Base-by-base conservation (phyloP, 1,140 invertebrate species). In the Saccostrea cuccullata region DNA sequence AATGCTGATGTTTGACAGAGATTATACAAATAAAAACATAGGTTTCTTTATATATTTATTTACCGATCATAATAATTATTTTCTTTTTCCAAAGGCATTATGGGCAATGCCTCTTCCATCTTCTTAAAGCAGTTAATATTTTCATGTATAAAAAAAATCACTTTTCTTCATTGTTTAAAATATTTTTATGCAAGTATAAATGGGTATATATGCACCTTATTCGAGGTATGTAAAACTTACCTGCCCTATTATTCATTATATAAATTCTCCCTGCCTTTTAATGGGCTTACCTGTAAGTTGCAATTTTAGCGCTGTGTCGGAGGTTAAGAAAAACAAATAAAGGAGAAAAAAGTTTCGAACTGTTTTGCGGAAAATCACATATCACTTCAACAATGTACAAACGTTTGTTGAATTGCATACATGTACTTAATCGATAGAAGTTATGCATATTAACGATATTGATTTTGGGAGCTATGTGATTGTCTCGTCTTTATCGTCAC, bases 251-350 rank as follows among this genome's bases (percentile, higher is more conserved):
- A 6, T 47, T 47, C 47, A 47, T n/a, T n/a, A 8, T 47, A 9
- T 47, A 47, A 47, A 47, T 47, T 47, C 47, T n/a, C n/a, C 20
- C 17, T 83, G 23, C 2, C 12, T 47, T 83, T 36, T 36, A 55
- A 55, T n/a, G 26, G 13, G 36, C 89, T 85, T 85, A 89, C 89
- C 89, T 67, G 86, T 55, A 15, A 87, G 47, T 55, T 87, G 86
- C 30, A 82, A 82, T 84, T 89, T 89, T 36, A 89, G 84, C 26
- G 85, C 88, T 89, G 58, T 83, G 15, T 70, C 23, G 20, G 58
- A n/a, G 15, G 88, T 84, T 70, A 86, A 89, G 85, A 86, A 55
- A 82, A 36, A 77, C 26, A 17, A 15, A 36, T 36, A 36, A 3
- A 12, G 9, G 9, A 26, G 30, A 13, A 77, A 64, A 64, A 17